Base-by-base conservation (phyloP, 2,113 vertebrate genomes). In the Gobius niger region DNA sequence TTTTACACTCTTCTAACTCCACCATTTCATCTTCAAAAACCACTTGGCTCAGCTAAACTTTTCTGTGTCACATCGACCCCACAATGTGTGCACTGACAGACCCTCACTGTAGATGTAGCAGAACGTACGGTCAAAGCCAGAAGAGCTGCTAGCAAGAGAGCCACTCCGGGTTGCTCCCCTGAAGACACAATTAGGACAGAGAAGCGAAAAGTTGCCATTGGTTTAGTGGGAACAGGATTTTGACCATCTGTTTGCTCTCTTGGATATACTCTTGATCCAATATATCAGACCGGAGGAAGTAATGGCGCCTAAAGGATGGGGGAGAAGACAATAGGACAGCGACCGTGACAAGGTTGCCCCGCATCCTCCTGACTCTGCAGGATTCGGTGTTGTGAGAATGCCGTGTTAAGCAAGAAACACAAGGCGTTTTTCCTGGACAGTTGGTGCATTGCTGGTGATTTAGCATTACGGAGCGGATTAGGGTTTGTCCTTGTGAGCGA, bases 171-270 rank as follows among this genome's bases (percentile, higher is more conserved):
- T 68, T 66, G 44, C 70, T 82, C 62, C 74, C 86, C 87, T 83
- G 13, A 80, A 81, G 82, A 78, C 75, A 77, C 80, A 81, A 87
- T 83, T 90, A 86, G 79, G 75, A 81, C 81, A 60, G 51, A 69
- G 68, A 24, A 63, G 75, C 60, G 51, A 72, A 59, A 73, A 67
- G 72, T 67, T 54, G 59, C 65, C 18, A 7, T 68, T 47, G 64
- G 70, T 73, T 12, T 24, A 68, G 70, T 80, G 65, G 61, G 65
- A 73, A 72, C 73, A 69, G 72, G 65, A 77, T 73, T 61, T 24
- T 34, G 65, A 71, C 79, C 82, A 88, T 87, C 80, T 88, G 82
- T 76, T 85, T 66, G 47, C 75, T 72, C 78, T 74, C 50, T 75
- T 76, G 75, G 70, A 87, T 56, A 87, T 56, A 57, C 53, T 79